phyloP scores from a whole-genome alignment of 2,888 invertebrate genomes.

The Arenicola marina region DNA sequence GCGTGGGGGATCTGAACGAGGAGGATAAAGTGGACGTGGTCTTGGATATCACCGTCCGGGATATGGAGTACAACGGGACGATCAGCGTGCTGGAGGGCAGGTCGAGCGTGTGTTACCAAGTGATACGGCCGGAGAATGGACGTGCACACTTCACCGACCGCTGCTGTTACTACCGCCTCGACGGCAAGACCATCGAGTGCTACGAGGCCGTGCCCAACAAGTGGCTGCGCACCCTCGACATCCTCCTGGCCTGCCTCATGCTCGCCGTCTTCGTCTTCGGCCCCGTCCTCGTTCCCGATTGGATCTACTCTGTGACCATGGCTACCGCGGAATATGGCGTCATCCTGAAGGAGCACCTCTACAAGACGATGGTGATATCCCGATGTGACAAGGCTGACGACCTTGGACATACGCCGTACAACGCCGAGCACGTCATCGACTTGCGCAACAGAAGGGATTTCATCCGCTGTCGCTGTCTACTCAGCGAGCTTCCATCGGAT shows the following conservation, averaged over 20 bases:
- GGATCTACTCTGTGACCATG: slow-evolving; percentile 27
- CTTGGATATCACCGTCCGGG: slow-evolving; percentile 23
- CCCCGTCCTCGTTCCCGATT: slow-evolving; percentile 47
- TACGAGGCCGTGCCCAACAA: slow-evolving; percentile 19
- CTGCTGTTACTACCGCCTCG: slow-evolving; percentile 20
- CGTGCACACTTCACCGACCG: slow-evolving; percentile 29
- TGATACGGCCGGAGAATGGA: slow-evolving; percentile 18
- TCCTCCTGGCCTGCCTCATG: slow-evolving; percentile 46
- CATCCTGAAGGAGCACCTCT: slow-evolving; percentile 30
- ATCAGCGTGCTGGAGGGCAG: slow-evolving; percentile 17
- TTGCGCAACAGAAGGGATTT: slow-evolving; percentile 19
- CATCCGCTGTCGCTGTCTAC: slow-evolving; percentile 13
- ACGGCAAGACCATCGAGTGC: slow-evolving; percentile 10
- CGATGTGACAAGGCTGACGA: slow-evolving; percentile 5
- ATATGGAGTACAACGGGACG: slow-evolving; percentile 17
- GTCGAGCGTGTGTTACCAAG: slow-evolving; percentile 43
- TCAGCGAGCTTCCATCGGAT: slow-evolving; percentile 20
- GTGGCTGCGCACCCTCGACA: slow-evolving; percentile 53
- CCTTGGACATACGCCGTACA: slow-evolving; percentile 3
- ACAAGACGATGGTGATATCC: slow-evolving; percentile 21
- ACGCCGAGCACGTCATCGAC: slow-evolving; percentile 17
- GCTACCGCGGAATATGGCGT: slow-evolving; percentile 42
- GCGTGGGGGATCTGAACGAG: slow-evolving; percentile 40
- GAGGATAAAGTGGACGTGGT: slow-evolving; percentile 17
- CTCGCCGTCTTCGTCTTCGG: slow-evolving; percentile 48